Evolutionary conservation across 2,797 vertebrate genomes (phyloP).

Genomic region (Oreonectes daqikongensis): DNA sequence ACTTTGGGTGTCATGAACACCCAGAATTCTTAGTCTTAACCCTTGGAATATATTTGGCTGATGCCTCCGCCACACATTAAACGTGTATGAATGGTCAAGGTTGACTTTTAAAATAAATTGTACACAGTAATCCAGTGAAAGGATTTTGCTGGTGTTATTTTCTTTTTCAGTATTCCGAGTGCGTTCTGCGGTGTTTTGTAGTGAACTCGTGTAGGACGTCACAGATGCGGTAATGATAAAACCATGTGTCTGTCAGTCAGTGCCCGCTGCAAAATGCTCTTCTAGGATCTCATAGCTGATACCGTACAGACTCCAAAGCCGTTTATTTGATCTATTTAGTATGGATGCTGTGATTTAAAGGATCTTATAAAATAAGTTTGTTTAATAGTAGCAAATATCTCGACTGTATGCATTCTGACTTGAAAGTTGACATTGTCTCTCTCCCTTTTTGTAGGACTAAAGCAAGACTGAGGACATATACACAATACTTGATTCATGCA

Average conservation of each 20-base stretch:
- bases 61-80: background rate
- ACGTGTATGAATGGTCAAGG: background rate
- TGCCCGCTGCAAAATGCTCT: background rate
- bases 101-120: background rate
- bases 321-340: too few species aligned
- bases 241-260: background rate
- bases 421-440: background rate
- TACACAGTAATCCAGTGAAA: background rate
- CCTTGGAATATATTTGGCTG: background rate
- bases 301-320: background rate
- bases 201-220: background rate
- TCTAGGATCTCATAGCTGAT: background rate
- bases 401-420: background rate
- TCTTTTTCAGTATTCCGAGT: background rate
- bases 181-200: background rate
- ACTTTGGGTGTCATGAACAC: background rate
- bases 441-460: constrained; percentile 9
- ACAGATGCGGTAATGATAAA: background rate
- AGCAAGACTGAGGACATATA: background rate
- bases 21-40: background rate
- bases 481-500: background rate
- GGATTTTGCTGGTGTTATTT: background rate
- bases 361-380: too few species aligned
- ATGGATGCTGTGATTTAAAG: too few species aligned
- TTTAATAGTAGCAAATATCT: background rate